Evolutionary conservation across 1,140 invertebrate genomes (phyloP).

Genomic region (Drosophila parabipectinata): DNA sequence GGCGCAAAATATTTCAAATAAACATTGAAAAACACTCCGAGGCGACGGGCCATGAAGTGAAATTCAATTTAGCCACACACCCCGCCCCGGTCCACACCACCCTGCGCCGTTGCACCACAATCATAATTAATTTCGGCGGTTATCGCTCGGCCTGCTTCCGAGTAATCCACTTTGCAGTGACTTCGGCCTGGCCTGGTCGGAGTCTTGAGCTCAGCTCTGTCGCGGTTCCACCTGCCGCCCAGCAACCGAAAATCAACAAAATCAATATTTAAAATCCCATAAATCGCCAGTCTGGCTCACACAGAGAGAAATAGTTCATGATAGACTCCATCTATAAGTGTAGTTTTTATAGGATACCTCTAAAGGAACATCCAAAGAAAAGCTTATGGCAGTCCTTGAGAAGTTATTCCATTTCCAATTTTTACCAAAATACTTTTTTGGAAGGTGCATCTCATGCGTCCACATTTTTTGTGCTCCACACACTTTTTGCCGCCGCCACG

Average conservation of each 20-base stretch:
- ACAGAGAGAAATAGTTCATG: constrained; percentile 20
- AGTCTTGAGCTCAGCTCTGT: not conserved
- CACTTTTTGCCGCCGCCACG: constrained; percentile 22
- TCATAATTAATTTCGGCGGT: constrained; percentile 78
- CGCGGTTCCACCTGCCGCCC: constrained; percentile 52
- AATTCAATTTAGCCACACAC: constrained; percentile 64
- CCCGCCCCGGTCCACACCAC: constrained; percentile 8
- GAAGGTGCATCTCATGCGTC: constrained; percentile 35
- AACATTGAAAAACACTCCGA: constrained; percentile 81
- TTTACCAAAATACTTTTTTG: not conserved
- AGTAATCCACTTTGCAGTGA: constrained; percentile 48
- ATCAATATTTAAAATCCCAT: constrained; percentile 83
- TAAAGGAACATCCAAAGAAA: no score
- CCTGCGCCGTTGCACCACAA: constrained; percentile 42
- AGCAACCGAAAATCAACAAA: constrained; percentile 74
- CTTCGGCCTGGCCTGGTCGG: constrained; percentile 14
- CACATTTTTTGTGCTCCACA: constrained; percentile 37
- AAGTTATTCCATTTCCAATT: no score
- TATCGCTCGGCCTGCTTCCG: constrained; percentile 55
- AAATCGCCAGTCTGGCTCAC: constrained; percentile 60
- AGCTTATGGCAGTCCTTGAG: not conserved
- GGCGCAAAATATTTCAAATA: constrained; percentile 78
- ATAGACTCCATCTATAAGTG: no score
- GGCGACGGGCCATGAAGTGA: constrained; percentile 52
- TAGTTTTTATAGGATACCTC: no score